phyloP scores from a whole-genome alignment of 92 coral and sea anemone genomes.

The Palythoa heliodiscus region DNA sequence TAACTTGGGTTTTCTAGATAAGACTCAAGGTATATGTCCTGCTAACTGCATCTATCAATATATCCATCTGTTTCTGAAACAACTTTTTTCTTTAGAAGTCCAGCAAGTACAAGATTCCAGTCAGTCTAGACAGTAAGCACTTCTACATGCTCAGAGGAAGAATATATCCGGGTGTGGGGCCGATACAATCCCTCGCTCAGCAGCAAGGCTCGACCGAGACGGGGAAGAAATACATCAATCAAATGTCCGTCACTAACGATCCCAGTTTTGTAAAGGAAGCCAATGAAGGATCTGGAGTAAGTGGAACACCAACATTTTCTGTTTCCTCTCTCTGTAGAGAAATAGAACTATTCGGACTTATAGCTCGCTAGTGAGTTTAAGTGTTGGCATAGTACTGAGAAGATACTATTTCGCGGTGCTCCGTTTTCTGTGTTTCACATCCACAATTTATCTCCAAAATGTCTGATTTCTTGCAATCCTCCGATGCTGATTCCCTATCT shows the following conservation, averaged over 20 bases:
- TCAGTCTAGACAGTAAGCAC: slow-evolving; percentile 82
- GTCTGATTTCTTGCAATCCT: no score
- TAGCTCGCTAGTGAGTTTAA: not conserved
- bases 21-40: no score
- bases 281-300: slow-evolving; percentile 84
- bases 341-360: not conserved
- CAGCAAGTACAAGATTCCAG: slow-evolving; percentile 72
- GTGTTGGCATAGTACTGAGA: no score
- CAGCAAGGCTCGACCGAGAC: slow-evolving; percentile 58
- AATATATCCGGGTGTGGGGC: slow-evolving; percentile 69
- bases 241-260: slow-evolving; percentile 61
- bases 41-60: no score
- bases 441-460: no score
- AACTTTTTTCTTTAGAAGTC: slow-evolving; percentile 46
- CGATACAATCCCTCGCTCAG: slow-evolving; percentile 74
- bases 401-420: no score
- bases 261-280: slow-evolving; percentile 75
- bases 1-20: no score
- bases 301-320: slow-evolving; percentile 2
- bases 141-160: slow-evolving; percentile 74
- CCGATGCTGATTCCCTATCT: no score
- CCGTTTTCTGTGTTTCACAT: no score
- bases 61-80: no score
- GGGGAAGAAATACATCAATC: slow-evolving; percentile 50
- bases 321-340: not conserved